Percentiles rank a stretch among this genome's conserved stretches.
Conservation (phyloP, 2,113 vertebrate genomes). For the Mionectes macconnelli region DNA sequence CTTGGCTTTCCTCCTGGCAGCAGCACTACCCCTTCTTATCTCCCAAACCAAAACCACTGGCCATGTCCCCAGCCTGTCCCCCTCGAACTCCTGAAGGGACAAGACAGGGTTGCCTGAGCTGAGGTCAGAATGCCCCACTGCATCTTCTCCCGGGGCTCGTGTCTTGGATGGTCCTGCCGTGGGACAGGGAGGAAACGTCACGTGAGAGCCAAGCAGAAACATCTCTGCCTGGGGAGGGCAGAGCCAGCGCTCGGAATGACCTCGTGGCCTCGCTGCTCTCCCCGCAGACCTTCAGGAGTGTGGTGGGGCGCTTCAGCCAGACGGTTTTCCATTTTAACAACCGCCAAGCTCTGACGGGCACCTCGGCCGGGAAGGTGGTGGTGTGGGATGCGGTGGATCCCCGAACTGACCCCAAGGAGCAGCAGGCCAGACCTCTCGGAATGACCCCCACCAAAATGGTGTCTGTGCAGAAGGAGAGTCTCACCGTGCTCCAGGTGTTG, state of each 20-base stretch:
- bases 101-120: neutral
- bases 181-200: neutral
- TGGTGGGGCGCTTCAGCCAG: conserved; percentile 77
- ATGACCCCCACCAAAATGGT: conserved; percentile 71
- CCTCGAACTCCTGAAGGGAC: accelerated
- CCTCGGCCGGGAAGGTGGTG: conserved; percentile 77
- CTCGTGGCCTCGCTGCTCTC: accelerated
- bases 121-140: neutral
- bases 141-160: neutral
- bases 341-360: conserved; percentile 75
- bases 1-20: neutral
- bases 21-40: neutral
- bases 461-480: conserved; percentile 76
- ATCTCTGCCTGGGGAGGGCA: neutral
- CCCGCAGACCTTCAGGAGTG: conserved; percentile 74
- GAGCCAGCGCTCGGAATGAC: neutral
- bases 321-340: conserved; percentile 80
- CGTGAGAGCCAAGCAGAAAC: neutral
- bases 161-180: neutral
- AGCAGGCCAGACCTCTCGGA: neutral
- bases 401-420: neutral
- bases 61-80: neutral
- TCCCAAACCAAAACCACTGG: neutral
- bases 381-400: conserved; percentile 74
- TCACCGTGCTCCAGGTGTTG: conserved; percentile 77